These are phyloP conservation scores for Crocuta crocuta DNA, from an alignment of 2,113 vertebrate genomes.

Conservation along the genomic window DNA sequence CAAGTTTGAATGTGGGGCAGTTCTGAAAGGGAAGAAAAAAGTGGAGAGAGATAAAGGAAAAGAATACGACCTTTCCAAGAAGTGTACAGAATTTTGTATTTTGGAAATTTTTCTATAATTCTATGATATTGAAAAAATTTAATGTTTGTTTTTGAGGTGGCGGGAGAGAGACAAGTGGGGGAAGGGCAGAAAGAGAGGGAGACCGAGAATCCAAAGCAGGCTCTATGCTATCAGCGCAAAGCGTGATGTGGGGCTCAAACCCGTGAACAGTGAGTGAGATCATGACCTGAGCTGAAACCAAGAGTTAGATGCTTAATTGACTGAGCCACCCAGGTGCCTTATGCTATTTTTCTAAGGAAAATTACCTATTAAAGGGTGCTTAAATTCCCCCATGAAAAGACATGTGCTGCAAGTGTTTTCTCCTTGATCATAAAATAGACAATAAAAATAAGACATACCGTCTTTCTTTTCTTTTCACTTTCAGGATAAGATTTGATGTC, in stretches of 20 bases:
- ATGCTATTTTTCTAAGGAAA: neutral
- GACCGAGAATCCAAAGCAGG: no score
- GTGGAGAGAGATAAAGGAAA: neutral
- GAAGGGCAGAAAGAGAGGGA: no score
- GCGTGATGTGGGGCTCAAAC: no score
- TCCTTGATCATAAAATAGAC: neutral
- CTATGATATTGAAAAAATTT: neutral
- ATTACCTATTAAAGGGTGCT: neutral
- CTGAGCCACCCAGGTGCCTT: no score
- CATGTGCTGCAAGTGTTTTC: neutral
- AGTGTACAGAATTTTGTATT: neutral
- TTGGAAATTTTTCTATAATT: neutral
- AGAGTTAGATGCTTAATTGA: no score
- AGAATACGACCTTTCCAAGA: neutral
- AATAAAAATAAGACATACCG: conserved; percentile 54
- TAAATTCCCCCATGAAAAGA: conserved; percentile 10
- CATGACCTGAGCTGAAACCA: no score
- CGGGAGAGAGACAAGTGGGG: no score
- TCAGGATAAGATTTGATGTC: conserved; percentile 35
- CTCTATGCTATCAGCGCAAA: no score
- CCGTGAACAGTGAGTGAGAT: no score
- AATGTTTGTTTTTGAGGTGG: no score
- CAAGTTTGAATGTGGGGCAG: neutral
- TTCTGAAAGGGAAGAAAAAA: neutral
- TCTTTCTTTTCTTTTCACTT: conserved; percentile 78